Base-by-base conservation (phyloP, 2,113 vertebrate genomes). In the Calyptommatus sinebrachiatus region DNA sequence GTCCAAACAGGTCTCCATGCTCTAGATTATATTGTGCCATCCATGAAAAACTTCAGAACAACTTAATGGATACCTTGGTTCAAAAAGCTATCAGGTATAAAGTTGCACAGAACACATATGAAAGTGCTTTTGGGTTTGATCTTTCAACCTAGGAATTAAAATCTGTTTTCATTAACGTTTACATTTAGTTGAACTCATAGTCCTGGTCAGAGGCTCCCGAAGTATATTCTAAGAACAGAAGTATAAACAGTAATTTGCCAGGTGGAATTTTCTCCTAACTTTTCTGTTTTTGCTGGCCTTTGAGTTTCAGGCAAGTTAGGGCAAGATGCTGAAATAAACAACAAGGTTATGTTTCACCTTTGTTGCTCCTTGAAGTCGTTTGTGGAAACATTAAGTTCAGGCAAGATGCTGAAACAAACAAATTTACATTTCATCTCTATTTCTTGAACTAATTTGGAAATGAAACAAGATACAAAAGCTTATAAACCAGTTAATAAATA, bases 61-160 rank as follows among this genome's bases (percentile, higher is more conserved):
- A 5, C 77, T 80, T 7, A 2, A 1, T 0, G 0, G 26, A 41
- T 71, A 70, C 65, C 61, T 66, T 2, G 6, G 1, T 1, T 10
- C 0, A 0, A 62, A 57, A 35, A 20, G 63, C 12, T 14, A 60
- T 16, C 74, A 72, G 61, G 62, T 3, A 68, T 5, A 0, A 75
- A 79, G 83, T 68, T 20, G 10, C 2, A 41, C 68, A 0, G 0
- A 67, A 79, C 0, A 73, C 61, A 76, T 73, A 73, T 57, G 28
- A 67, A 50, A 7, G 21, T 8, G 53, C 20, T 35, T 48, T 7
- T 24, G 31, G 10, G 73, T 67, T 83, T 83, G 83, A 26, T 77
- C 81, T 84, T 73, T 62, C 76, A 88, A 48, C 2, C 72, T 10
- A 28, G 71, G n/a, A n/a, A 70, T 71, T 83, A 76, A 74, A 78